Evolutionary conservation across 2,888 invertebrate species (phyloP).

Genomic region (Folsomia manolachei): DNA sequence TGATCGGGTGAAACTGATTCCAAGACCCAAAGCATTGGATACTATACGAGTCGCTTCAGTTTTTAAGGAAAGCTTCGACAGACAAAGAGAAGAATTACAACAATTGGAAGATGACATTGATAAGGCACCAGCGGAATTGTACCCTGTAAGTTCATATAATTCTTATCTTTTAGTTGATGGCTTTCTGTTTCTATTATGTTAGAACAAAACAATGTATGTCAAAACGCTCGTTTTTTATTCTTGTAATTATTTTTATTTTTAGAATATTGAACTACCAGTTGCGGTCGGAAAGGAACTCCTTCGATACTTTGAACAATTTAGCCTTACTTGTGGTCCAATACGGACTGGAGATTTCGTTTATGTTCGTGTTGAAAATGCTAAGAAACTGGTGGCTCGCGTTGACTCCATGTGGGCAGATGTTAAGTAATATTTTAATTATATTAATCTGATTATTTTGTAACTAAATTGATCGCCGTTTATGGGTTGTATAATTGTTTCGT

Average conservation of each 20-base stretch:
- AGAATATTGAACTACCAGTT: conserved; percentile 77
- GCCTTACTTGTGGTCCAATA: conserved; percentile 76
- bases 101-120: conserved; percentile 74
- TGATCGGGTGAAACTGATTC: conserved; percentile 60
- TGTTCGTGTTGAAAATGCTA: conserved; percentile 83
- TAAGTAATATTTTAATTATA: background rate
- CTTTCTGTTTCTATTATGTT: background rate
- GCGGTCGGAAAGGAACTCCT: conserved; percentile 69
- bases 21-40: conserved; percentile 72
- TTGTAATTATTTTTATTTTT: conserved; percentile 50
- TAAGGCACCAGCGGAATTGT: conserved; percentile 77
- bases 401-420: conserved; percentile 90
- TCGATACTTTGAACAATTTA: conserved; percentile 90
- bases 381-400: conserved; percentile 87
- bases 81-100: conserved; percentile 83
- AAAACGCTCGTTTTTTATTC: conserved; percentile 7
- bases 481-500: background rate
- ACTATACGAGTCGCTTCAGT: conserved; percentile 87
- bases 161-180: background rate
- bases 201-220: background rate
- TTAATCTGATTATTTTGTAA: too few relatives aligned
- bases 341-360: conserved; percentile 94
- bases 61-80: conserved; percentile 84
- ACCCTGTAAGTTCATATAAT: conserved; percentile 65
- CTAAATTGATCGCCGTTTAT: too few relatives aligned